Evolutionary conservation across 53 echinoderm and acorn worm species (phyloP).

Genomic region (Crossaster papposus): DNA sequence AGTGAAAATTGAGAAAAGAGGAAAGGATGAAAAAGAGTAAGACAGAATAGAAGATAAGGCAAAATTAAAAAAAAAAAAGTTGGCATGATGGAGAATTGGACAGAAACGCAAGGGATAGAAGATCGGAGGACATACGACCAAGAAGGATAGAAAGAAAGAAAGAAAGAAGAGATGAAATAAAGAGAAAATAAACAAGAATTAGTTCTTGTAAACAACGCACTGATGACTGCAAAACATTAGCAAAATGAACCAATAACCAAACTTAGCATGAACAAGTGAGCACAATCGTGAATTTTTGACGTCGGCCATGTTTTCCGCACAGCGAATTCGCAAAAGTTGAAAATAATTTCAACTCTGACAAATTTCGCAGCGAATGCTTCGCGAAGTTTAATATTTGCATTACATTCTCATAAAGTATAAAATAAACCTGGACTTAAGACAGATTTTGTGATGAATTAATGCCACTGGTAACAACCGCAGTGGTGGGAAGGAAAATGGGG

Average conservation of each 20-base stretch:
- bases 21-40: neutral
- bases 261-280: too few relatives aligned
- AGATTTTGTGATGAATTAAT: neutral
- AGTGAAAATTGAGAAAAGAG: neutral
- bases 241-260: too few relatives aligned
- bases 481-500: neutral
- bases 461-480: neutral
- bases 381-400: too few relatives aligned
- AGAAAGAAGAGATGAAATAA: neutral
- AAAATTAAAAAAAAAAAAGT: neutral
- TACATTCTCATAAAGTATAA: too few relatives aligned
- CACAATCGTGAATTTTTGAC: too few relatives aligned
- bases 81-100: neutral
- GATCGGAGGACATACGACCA: neutral
- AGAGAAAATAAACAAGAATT: conserved; percentile 12
- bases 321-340: too few relatives aligned
- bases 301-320: too few relatives aligned
- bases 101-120: neutral
- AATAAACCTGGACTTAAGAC: neutral
- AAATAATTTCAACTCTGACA: too few relatives aligned
- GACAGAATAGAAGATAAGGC: neutral
- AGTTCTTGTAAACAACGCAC: neutral
- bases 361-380: too few relatives aligned
- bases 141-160: conserved; percentile 1
- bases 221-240: neutral